Conservation (phyloP, 1,140 invertebrate genomes). For the Uloborus diversus region DNA sequence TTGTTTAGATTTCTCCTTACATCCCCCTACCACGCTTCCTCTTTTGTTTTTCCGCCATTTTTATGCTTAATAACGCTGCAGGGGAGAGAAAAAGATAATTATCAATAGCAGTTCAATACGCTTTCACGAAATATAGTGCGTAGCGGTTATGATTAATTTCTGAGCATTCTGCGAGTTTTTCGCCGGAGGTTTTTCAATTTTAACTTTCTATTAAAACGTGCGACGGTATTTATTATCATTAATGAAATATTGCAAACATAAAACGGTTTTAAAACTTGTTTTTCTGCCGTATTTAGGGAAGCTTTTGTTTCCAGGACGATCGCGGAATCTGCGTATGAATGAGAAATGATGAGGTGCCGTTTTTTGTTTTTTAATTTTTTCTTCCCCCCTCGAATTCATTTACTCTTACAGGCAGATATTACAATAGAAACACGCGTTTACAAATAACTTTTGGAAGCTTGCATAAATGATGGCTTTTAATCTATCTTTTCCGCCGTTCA, state of each 20-base stretch:
- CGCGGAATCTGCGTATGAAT: conserved; percentile 45
- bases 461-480: conserved; percentile 48
- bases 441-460: conserved; percentile 49
- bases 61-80: conserved; percentile 18
- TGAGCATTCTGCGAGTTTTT: conserved; percentile 38
- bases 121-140: background rate
- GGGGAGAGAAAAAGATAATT: conserved; percentile 51
- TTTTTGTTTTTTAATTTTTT: conserved; percentile 22
- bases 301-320: conserved; percentile 48
- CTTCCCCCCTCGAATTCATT: conserved; percentile 4
- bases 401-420: conserved; percentile 12
- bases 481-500: conserved; percentile 47
- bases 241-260: conserved; percentile 57
- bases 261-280: conserved; percentile 55
- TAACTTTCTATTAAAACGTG: conserved; percentile 52
- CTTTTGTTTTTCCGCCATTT: conserved; percentile 45
- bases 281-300: conserved; percentile 40
- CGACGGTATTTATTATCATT: conserved; percentile 56
- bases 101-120: conserved; percentile 55
- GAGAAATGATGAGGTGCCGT: conserved; percentile 37
- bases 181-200: conserved; percentile 52
- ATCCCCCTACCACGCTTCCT: background rate
- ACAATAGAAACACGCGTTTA: conserved; percentile 52
- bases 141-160: conserved; percentile 38
- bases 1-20: conserved; percentile 44